Evolutionary conservation across 2,888 invertebrate genomes (phyloP).

Genomic region (Azorinus chamasolen): DNA sequence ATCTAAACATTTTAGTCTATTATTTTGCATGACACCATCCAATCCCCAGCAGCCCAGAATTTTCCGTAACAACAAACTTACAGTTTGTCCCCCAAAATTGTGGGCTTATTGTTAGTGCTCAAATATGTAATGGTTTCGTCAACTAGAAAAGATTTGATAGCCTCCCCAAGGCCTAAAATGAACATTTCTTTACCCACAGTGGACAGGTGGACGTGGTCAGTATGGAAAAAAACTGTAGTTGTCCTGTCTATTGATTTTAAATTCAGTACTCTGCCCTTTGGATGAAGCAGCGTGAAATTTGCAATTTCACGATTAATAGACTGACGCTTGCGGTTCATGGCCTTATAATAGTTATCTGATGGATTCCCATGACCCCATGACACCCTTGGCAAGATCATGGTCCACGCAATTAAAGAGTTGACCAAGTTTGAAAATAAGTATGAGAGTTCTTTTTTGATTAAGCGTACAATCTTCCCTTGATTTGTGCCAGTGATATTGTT

Average conservation of each 20-base stretch:
- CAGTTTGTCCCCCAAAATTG: no score
- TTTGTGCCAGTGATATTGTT: slow-evolving; percentile 26
- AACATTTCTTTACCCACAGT: slow-evolving; percentile 18
- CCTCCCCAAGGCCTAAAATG: slow-evolving; percentile 4
- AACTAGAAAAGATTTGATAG: no score
- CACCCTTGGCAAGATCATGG: slow-evolving; percentile 25
- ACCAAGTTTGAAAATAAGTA: slow-evolving; percentile 13
- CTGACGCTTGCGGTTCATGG: slow-evolving; percentile 5
- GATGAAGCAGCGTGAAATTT: no score
- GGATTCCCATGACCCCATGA: slow-evolving; percentile 1
- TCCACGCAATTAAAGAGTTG: slow-evolving; percentile 14
- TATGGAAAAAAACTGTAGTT: no score
- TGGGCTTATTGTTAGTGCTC: no score
- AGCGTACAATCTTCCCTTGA: slow-evolving; percentile 9
- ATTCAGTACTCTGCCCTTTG: no score
- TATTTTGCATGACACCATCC: no score
- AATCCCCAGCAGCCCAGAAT: no score
- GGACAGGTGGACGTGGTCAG: no score
- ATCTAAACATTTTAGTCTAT: no score
- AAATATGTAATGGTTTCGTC: no score
- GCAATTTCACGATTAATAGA: slow-evolving; percentile 9
- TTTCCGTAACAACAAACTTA: no score
- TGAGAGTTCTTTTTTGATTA: slow-evolving; percentile 1
- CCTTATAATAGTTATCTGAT: background rate
- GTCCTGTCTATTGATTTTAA: slow-evolving; percentile 10